Conservation (phyloP, 2,113 vertebrate genomes). For the Crotophaga sulcirostris region DNA sequence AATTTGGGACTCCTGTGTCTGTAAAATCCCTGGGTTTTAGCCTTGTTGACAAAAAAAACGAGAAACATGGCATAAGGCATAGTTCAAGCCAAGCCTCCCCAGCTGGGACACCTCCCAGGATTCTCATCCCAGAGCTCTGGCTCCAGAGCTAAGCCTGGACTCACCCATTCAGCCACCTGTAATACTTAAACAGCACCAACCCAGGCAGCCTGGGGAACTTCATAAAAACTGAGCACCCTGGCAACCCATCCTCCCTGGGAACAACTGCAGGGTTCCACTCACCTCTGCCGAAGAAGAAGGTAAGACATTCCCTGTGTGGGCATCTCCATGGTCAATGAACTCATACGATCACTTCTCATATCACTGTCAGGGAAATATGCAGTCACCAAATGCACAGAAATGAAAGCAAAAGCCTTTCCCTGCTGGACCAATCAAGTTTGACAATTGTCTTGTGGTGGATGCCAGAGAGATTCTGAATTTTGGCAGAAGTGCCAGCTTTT, state of each 20-base stretch:
- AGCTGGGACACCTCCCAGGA: not conserved
- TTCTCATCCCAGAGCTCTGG: not conserved
- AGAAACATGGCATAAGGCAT: not conserved
- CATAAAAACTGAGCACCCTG: not conserved
- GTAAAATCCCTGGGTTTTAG: not conserved
- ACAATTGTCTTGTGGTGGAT: slow-evolving; percentile 30
- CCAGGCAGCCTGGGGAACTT: not conserved
- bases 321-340: not conserved
- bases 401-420: slow-evolving; percentile 25
- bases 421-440: slow-evolving; percentile 9
- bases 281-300: not conserved
- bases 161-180: not conserved
- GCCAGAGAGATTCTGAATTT: slow-evolving; percentile 51
- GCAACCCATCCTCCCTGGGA: not conserved
- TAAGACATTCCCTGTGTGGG: not conserved
- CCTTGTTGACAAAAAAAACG: not conserved
- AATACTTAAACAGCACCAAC: not conserved
- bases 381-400: not conserved
- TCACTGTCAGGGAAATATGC: not conserved
- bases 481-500: slow-evolving; percentile 20
- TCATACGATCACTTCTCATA: not conserved
- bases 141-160: not conserved
- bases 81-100: not conserved
- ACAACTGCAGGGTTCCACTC: slow-evolving; percentile 4
- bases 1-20: not conserved